Conservation (phyloP, 1,140 invertebrate genomes). For the Drosophila sechellia region DNA sequence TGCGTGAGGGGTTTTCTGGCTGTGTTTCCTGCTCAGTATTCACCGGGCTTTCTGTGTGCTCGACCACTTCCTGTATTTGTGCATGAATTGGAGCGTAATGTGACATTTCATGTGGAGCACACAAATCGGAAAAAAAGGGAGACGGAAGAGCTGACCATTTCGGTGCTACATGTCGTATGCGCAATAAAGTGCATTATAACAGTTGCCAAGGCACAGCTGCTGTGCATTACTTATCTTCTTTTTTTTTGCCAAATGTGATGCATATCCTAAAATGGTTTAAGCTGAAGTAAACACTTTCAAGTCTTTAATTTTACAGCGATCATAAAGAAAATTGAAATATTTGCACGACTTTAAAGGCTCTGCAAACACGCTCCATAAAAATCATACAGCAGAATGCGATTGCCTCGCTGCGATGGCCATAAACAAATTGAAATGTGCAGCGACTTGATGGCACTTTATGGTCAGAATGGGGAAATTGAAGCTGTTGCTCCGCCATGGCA, state of each 20-base stretch:
- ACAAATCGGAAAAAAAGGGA: slow-evolving; percentile 5
- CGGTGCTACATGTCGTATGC: slow-evolving; percentile 57
- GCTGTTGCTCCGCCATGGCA: slow-evolving; percentile 38
- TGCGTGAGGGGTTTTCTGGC: slow-evolving; percentile 18
- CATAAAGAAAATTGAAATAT: slow-evolving; percentile 59
- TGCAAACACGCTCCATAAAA: slow-evolving; percentile 34
- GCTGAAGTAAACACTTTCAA: not conserved
- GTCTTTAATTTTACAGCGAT: slow-evolving; percentile 18
- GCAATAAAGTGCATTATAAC: slow-evolving; percentile 52
- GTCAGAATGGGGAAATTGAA: slow-evolving; percentile 47
- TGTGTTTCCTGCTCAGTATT: slow-evolving; percentile 22
- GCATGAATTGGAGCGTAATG: slow-evolving; percentile 76
- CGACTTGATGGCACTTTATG: slow-evolving; percentile 54
- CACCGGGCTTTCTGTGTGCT: slow-evolving; percentile 21
- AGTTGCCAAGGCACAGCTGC: not conserved
- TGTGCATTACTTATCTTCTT: not conserved
- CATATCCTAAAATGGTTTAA: too few species aligned
- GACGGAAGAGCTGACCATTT: slow-evolving; percentile 18
- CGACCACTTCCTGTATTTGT: slow-evolving; percentile 76
- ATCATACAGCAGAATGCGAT: slow-evolving; percentile 55
- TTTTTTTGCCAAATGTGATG: too few species aligned
- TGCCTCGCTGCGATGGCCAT: slow-evolving; percentile 42
- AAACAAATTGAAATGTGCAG: slow-evolving; percentile 77
- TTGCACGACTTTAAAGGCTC: slow-evolving; percentile 41
- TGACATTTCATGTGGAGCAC: slow-evolving; percentile 69